Conservation (phyloP, 1,140 invertebrate species). For the Brachionus sp. region DNA sequence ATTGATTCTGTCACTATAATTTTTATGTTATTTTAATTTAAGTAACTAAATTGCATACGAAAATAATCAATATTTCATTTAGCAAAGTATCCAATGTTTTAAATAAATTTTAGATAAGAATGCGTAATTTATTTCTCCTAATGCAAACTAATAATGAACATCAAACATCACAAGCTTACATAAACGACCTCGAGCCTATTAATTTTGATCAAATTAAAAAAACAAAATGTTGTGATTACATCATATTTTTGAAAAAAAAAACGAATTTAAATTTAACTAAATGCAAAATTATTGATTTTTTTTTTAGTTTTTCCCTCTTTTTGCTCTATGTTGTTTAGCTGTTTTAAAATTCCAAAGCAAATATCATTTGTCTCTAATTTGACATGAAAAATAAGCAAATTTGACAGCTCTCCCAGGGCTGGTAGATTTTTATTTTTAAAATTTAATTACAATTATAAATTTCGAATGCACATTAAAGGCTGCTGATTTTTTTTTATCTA, state of each 20-base stretch:
- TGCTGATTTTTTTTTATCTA: not conserved
- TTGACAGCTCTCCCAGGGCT: not conserved
- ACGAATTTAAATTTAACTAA: not conserved
- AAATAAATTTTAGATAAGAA: slow-evolving; percentile 1
- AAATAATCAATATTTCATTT: slow-evolving; percentile 10
- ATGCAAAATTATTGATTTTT: slow-evolving; percentile 41
- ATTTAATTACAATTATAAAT: no score
- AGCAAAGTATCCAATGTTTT: not conserved
- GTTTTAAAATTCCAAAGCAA: not conserved
- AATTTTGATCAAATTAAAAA: not conserved
- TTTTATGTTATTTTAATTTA: slow-evolving; percentile 26
- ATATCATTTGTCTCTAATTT: slow-evolving; percentile 4
- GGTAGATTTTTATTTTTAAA: not conserved
- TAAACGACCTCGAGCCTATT: slow-evolving; percentile 21
- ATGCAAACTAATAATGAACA: not conserved
- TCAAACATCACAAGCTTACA: not conserved
- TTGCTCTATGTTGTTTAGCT: not conserved
- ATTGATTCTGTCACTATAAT: slow-evolving; percentile 22
- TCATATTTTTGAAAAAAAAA: not conserved
- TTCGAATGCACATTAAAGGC: no score
- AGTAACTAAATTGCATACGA: not conserved
- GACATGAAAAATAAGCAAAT: not conserved
- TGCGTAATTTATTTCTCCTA: not conserved
- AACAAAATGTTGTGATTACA: slow-evolving; percentile 39
- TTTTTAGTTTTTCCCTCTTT: not conserved